Conservation (phyloP, 2,797 vertebrate species). For the Melanotaenia nigrans region DNA sequence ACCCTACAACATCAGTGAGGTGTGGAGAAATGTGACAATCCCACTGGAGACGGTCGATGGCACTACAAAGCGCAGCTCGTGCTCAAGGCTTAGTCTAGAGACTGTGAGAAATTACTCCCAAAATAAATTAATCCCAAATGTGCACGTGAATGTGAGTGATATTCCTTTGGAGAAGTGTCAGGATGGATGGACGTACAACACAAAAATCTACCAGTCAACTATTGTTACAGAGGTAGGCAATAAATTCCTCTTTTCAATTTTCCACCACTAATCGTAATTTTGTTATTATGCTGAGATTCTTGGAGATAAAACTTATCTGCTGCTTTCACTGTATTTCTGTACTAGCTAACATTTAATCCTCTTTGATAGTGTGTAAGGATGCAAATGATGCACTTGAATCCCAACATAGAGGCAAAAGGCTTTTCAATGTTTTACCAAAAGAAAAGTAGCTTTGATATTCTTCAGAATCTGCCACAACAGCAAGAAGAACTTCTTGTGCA, state of each 20-base stretch:
- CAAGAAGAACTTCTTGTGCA: neutral
- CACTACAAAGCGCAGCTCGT: constrained; percentile 70
- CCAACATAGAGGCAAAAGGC: neutral
- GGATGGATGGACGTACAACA: constrained; percentile 85
- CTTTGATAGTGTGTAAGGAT: neutral
- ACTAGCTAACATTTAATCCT: no score
- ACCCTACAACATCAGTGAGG: constrained; percentile 78
- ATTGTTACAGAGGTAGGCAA: constrained; percentile 82
- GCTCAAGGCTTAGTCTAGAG: constrained; percentile 83
- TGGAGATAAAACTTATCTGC: neutral
- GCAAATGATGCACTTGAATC: neutral
- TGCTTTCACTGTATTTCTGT: no score
- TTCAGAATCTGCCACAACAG: neutral
- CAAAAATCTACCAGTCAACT: constrained; percentile 78
- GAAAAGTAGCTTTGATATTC: neutral
- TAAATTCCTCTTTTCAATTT: neutral
- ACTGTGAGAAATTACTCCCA: constrained; percentile 80
- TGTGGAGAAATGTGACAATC: constrained; percentile 84
- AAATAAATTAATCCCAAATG: constrained; percentile 73
- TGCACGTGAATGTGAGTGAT: constrained; percentile 80
- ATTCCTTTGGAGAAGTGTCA: constrained; percentile 82
- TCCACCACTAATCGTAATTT: no score
- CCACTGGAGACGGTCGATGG: constrained; percentile 75
- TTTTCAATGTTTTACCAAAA: neutral
- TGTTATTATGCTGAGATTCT: neutral